A percentile compares a stretch with the other conserved stretches of the same genome.
phyloP scores from a whole-genome alignment of 2,888 invertebrate genomes.

The Agrochola lota region DNA sequence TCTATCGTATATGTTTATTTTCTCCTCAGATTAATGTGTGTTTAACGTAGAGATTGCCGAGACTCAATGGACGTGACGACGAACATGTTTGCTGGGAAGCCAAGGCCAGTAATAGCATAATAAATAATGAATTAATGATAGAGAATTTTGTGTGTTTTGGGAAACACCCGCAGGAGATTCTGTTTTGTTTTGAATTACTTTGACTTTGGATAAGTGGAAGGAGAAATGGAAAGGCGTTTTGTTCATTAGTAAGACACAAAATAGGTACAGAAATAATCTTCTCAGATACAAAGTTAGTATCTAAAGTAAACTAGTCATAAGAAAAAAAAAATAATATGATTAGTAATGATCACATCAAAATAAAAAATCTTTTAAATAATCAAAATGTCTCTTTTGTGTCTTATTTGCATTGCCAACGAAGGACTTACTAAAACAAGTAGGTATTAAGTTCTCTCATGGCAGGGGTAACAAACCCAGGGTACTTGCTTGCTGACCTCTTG shows the following conservation, averaged over 20 bases:
- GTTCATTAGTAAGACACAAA: background rate
- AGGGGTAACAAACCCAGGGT: slow-evolving; percentile 7
- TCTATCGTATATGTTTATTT: no score
- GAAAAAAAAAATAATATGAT: background rate
- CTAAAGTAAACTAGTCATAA: background rate
- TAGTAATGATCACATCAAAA: background rate
- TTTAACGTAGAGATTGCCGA: background rate
- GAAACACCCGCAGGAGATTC: no score
- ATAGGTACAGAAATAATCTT: background rate
- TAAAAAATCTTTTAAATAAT: background rate
- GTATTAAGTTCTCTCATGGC: background rate
- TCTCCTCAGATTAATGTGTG: background rate
- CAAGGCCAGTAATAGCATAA: background rate
- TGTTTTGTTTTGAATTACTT: background rate
- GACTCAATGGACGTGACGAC: background rate
- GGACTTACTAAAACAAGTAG: background rate
- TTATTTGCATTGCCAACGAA: background rate
- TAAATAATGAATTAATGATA: background rate
- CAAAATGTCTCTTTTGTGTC: background rate
- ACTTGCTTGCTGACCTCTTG: slow-evolving; percentile 1
- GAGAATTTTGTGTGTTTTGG: background rate
- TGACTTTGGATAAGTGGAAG: background rate
- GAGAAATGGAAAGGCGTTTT: background rate
- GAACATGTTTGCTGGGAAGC: background rate
- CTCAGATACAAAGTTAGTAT: background rate